Percentiles rank a stretch among this genome's conserved stretches.
Evolutionary conservation across 2,113 vertebrate genomes (phyloP).

Genomic region (Microtus montanus): DNA sequence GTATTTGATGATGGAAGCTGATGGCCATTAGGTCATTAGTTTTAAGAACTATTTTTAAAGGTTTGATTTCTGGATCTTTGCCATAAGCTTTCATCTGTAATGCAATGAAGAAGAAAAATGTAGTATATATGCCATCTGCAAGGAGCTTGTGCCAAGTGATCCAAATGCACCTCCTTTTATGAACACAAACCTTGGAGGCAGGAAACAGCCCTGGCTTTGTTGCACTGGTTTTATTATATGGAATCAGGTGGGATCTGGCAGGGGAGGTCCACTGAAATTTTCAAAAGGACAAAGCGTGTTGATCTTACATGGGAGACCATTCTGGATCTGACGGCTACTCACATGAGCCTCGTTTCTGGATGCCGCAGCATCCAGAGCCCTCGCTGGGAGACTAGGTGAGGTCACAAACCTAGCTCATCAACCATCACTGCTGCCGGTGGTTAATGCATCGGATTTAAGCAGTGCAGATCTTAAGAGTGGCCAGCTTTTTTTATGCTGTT

Average conservation of each 20-base stretch:
- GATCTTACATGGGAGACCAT: neutral
- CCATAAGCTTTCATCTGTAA: conserved; percentile 20
- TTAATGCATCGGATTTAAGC: neutral
- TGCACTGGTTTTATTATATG: neutral
- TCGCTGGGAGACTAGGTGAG: neutral
- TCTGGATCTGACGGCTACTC: neutral
- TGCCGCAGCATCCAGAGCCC: neutral
- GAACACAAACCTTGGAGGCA: conserved; percentile 27
- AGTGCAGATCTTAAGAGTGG: neutral
- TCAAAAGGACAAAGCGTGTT: neutral
- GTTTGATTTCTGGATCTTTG: conserved; percentile 22
- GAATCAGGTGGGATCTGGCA: conserved; percentile 15
- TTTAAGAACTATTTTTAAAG: conserved; percentile 50
- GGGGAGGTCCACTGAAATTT: neutral
- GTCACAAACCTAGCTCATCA: neutral
- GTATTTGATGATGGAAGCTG: conserved; percentile 11
- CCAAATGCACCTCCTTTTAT: conserved; percentile 1
- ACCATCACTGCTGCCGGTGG: neutral
- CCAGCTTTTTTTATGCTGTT: neutral
- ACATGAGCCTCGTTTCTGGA: neutral
- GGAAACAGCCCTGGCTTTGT: neutral
- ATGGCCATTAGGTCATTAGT: neutral
- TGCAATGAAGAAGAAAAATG: conserved; percentile 46
- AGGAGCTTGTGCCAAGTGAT: conserved; percentile 24
- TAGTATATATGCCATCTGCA: conserved; percentile 36